phyloP scores from a whole-genome alignment of 2,797 vertebrate species.

The Hoplostethus atlanticus region DNA sequence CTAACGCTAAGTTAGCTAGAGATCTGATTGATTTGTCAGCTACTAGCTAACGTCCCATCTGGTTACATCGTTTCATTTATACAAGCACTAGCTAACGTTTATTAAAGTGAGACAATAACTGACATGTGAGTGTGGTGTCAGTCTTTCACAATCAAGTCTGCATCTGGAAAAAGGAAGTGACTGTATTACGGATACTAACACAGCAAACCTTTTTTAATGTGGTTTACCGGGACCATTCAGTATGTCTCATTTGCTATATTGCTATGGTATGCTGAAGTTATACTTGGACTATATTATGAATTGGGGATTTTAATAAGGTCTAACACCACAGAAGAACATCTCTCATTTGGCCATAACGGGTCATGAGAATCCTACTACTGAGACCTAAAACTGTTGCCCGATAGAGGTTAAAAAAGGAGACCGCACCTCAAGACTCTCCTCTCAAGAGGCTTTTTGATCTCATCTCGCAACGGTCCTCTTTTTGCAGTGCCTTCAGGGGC shows the following conservation, averaged over 20 bases:
- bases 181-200: background rate
- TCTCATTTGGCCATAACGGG: constrained; percentile 53
- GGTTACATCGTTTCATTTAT: too few relatives aligned
- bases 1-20: too few relatives aligned
- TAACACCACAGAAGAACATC: background rate
- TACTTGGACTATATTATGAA: background rate
- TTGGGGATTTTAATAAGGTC: background rate
- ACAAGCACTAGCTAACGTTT: too few relatives aligned
- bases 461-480: constrained; percentile 40
- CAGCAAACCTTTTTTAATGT: background rate
- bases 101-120: too few relatives aligned
- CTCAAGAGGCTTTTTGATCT: constrained; percentile 59
- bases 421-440: constrained; percentile 46
- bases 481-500: constrained; percentile 45
- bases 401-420: constrained; percentile 39
- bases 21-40: too few relatives aligned
- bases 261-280: too few relatives aligned
- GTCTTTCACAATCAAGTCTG: background rate
- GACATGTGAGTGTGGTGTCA: background rate
- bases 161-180: background rate
- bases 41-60: too few relatives aligned
- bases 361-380: constrained; percentile 44
- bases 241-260: background rate
- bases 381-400: constrained; percentile 26
- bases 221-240: background rate